phyloP scores from a whole-genome alignment of 2,888 invertebrate species.

The Psylliodes chrysocephalus region DNA sequence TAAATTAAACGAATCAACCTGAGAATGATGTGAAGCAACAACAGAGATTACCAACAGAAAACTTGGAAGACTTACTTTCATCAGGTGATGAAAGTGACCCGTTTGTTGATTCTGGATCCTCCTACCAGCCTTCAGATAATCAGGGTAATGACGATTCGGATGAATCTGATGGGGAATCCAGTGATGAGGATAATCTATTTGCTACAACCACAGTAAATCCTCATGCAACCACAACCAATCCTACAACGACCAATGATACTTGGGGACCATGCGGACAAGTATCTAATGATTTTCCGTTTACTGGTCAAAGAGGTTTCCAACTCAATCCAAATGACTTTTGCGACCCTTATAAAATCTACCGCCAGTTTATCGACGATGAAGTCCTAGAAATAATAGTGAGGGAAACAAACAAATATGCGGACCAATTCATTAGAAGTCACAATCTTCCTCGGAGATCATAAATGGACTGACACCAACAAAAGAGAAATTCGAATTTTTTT shows the following conservation, averaged over 20 bases:
- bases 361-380: background rate
- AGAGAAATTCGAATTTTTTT: background rate
- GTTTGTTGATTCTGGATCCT: conserved; percentile 13
- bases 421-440: background rate
- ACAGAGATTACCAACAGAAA: conserved; percentile 8
- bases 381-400: background rate
- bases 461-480: background rate
- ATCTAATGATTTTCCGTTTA: background rate
- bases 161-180: background rate
- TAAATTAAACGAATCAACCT: too few species aligned
- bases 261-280: conserved; percentile 15
- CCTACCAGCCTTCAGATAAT: conserved; percentile 15
- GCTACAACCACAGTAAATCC: conserved; percentile 4
- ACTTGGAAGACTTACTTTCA: background rate
- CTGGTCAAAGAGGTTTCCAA: background rate
- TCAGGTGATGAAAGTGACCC: conserved; percentile 6
- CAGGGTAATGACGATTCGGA: background rate
- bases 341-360: background rate
- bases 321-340: conserved; percentile 2
- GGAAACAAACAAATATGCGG: conserved; percentile 5
- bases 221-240: too few species aligned
- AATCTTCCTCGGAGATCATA: background rate
- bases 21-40: background rate
- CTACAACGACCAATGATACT: too few species aligned
- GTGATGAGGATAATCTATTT: background rate